A percentile compares a stretch with the other conserved stretches of the same genome.
Evolutionary conservation across 2,888 invertebrate species (phyloP).

Genomic region (Leptura quadrifasciata): DNA sequence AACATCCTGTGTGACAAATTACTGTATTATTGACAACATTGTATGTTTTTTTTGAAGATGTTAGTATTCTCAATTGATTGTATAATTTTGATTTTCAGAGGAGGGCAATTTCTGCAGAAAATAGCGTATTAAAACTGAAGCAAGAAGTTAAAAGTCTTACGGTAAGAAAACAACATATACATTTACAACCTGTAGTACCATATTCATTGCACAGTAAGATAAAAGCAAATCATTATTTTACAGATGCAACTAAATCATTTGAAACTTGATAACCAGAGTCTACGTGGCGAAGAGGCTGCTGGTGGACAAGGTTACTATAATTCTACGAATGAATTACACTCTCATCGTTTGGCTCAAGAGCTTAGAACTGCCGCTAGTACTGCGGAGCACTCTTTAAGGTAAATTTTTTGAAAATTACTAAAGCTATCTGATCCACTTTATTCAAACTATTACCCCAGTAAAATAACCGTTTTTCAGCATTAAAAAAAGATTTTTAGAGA

Average conservation of each 20-base stretch:
- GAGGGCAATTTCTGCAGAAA: conserved; percentile 79
- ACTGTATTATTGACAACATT: no score
- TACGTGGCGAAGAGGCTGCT: conserved; percentile 74
- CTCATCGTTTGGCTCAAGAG: conserved; percentile 78
- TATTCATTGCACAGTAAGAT: neutral
- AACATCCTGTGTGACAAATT: no score
- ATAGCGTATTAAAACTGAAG: conserved; percentile 79
- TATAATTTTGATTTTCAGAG: conserved; percentile 72
- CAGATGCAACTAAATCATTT: conserved; percentile 75
- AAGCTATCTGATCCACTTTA: no score
- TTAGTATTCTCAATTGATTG: neutral
- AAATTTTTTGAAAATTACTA: conserved; percentile 40
- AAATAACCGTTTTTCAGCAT: no score
- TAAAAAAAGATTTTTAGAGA: no score
- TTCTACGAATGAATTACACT: conserved; percentile 65
- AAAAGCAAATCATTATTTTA: conserved; percentile 55
- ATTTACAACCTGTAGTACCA: no score
- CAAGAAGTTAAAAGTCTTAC: conserved; percentile 83
- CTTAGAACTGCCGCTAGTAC: conserved; percentile 79
- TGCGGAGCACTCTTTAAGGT: conserved; percentile 82
- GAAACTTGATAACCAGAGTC: conserved; percentile 75
- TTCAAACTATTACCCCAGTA: no score
- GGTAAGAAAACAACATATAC: conserved; percentile 72
- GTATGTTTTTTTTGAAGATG: no score
- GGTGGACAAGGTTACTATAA: conserved; percentile 69